Base-by-base conservation (phyloP, 92 coral and sea anemone genomes). In the Chrysogorgia sp. region DNA sequence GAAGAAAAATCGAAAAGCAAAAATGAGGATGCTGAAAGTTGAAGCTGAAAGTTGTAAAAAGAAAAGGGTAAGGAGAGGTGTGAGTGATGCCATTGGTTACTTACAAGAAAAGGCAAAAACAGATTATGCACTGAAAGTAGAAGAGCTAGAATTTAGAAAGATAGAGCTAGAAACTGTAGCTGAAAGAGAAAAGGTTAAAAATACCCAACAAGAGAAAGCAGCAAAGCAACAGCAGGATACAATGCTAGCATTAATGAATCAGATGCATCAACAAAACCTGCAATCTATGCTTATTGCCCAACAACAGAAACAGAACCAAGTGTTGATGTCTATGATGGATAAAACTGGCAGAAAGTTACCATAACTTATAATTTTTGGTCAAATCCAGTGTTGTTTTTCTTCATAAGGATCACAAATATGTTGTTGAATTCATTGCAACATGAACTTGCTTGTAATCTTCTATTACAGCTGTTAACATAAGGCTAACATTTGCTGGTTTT, bases 131-230 rank as follows among this genome's bases (percentile, higher is more conserved):
- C 47, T 63, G 15, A 63, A n/a, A 63, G n/a, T 63, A 21, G 69
- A 63, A 28, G 69, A 63, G 45, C 32, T 63, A 25, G 35, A 63
- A 32, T 48, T 63, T 7, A 63, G 69, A 63, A 63, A 63, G 22
- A 63, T n/a, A 33, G 69, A 63, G 20, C 35, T 63, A 48, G 69
- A 63, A 63, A 63, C 41, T 7, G 69, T 48, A 31, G 69, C 69
- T 14, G 69, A 63, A n/a, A 63, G 69, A 63, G 69, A 63, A 25
- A 63, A 63, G 35, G 7, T 21, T 33, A 25, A 63, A 63, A n/a
- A 41, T 32, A 48, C 32, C 32, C 69, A 63, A 32, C 69, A 63
- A 63, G 69, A 63, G 35, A 63, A 33, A 10, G 22, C 14, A 4
- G 32, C 69, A 25, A 41, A 63, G 30, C 40, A 33, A 63, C 69